A percentile compares a stretch with the other conserved stretches of the same genome.
These are phyloP conservation scores for Uloborus diversus DNA, from an alignment of 1,140 invertebrate species.

Conservation along the genomic window DNA sequence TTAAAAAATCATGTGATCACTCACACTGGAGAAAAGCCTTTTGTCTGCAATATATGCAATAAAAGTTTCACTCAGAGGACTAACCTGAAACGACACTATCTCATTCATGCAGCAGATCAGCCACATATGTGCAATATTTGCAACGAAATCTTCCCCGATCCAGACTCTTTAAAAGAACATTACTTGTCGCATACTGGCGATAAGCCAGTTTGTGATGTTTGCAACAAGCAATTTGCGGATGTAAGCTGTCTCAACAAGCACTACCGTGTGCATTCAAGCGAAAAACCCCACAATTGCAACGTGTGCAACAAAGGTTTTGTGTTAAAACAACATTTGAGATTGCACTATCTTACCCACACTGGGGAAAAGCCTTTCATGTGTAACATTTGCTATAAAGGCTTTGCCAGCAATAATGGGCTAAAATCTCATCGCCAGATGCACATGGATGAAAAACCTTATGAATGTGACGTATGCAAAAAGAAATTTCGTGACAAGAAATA, in stretches of 20 bases:
- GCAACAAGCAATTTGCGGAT: constrained; percentile 65
- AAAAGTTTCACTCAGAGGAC: constrained; percentile 67
- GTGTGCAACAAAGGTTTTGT: constrained; percentile 67
- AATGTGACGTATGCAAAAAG: constrained; percentile 66
- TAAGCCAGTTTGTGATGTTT: constrained; percentile 65
- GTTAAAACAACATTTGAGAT: constrained; percentile 21
- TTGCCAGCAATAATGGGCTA: constrained; percentile 32
- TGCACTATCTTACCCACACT: constrained; percentile 46
- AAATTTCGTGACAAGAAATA: constrained; percentile 66
- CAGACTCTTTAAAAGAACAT: constrained; percentile 66
- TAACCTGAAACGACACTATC: constrained; percentile 61
- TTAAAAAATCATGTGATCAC: constrained; percentile 65
- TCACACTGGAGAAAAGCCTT: constrained; percentile 65
- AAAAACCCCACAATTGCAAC: constrained; percentile 65
- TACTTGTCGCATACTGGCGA: constrained; percentile 66
- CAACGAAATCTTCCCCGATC: constrained; percentile 63
- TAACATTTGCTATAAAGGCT: constrained; percentile 51
- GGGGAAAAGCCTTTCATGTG: constrained; percentile 57
- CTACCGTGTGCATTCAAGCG: constrained; percentile 65
- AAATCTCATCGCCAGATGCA: constrained; percentile 62
- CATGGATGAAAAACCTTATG: constrained; percentile 60
- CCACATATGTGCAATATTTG: constrained; percentile 62
- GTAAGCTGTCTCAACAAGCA: constrained; percentile 65
- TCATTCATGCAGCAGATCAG: constrained; percentile 60
- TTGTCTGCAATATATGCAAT: constrained; percentile 67